phyloP scores from a whole-genome alignment of 2,113 vertebrate genomes.

The Ranitomeya variabilis region DNA sequence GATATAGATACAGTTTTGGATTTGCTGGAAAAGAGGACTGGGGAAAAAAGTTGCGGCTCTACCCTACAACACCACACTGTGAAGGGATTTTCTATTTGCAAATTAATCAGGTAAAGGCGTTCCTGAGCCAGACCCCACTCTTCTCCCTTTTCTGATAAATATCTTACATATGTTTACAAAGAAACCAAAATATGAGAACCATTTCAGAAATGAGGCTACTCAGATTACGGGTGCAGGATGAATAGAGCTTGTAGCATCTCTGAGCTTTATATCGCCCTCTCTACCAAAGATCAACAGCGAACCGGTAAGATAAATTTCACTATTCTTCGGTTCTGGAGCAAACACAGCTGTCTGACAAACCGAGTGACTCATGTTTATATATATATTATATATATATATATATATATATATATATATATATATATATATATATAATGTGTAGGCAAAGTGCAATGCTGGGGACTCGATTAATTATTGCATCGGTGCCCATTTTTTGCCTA shows the following conservation, averaged over 20 bases:
- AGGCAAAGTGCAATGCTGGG: background rate
- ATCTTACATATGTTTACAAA: constrained; percentile 50
- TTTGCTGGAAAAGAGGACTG: too few species aligned
- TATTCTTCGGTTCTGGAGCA: background rate
- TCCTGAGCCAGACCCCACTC: background rate
- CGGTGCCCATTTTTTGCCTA: too few species aligned
- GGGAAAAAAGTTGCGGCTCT: too few species aligned
- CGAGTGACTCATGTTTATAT: background rate
- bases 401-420: too few species aligned
- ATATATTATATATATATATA: too few species aligned
- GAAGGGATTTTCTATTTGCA: background rate
- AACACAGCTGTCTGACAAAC: background rate
- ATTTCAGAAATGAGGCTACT: constrained; percentile 52
- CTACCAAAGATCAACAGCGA: background rate
- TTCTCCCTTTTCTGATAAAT: constrained; percentile 5
- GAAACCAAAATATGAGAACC: constrained; percentile 48
- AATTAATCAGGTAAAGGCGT: constrained; percentile 8
- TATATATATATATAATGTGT: background rate
- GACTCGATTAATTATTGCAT: too few species aligned
- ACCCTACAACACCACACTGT: background rate
- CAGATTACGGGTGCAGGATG: constrained; percentile 40
- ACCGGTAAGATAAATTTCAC: background rate
- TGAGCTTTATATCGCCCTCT: background rate
- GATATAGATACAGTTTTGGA: too few species aligned
- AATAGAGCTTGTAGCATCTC: constrained; percentile 15